Evolutionary conservation across 2,888 invertebrate genomes (phyloP).

Genomic region (Teinopalpus imperialis): DNA sequence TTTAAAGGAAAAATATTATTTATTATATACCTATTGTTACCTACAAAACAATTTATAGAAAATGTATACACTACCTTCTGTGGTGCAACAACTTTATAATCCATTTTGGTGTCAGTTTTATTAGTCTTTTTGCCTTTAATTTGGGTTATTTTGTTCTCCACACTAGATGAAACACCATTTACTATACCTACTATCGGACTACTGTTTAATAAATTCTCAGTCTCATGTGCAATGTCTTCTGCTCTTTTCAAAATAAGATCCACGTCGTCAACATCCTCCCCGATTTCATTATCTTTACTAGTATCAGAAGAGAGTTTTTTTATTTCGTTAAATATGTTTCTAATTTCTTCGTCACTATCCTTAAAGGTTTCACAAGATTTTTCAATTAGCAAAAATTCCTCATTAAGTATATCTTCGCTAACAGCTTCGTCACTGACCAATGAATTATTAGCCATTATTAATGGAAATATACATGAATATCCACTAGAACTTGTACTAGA

Average conservation of each 20-base stretch:
- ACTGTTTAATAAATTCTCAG: slow-evolving; percentile 60
- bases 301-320: slow-evolving; percentile 74
- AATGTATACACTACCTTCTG: slow-evolving; percentile 43
- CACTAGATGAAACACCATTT: slow-evolving; percentile 36
- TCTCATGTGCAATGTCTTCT: slow-evolving; percentile 66
- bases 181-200: slow-evolving; percentile 44
- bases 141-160: slow-evolving; percentile 50
- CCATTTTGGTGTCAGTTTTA: slow-evolving; percentile 41
- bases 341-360: slow-evolving; percentile 83
- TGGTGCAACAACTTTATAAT: slow-evolving; percentile 36
- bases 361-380: slow-evolving; percentile 66
- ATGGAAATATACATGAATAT: too few relatives aligned
- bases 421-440: slow-evolving; percentile 17
- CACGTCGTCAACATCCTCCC: slow-evolving; percentile 64
- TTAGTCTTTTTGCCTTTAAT: slow-evolving; percentile 64
- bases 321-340: slow-evolving; percentile 86
- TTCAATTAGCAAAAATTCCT: slow-evolving; percentile 68
- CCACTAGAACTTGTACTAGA: too few relatives aligned
- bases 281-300: slow-evolving; percentile 47
- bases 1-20: too few relatives aligned
- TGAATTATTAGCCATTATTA: slow-evolving; percentile 18
- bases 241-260: slow-evolving; percentile 70
- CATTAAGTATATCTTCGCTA: slow-evolving; percentile 50
- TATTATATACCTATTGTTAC: too few relatives aligned
- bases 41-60: too few relatives aligned